Evolutionary conservation across 2,888 invertebrate species (phyloP).

Genomic region (Beris morrisii): DNA sequence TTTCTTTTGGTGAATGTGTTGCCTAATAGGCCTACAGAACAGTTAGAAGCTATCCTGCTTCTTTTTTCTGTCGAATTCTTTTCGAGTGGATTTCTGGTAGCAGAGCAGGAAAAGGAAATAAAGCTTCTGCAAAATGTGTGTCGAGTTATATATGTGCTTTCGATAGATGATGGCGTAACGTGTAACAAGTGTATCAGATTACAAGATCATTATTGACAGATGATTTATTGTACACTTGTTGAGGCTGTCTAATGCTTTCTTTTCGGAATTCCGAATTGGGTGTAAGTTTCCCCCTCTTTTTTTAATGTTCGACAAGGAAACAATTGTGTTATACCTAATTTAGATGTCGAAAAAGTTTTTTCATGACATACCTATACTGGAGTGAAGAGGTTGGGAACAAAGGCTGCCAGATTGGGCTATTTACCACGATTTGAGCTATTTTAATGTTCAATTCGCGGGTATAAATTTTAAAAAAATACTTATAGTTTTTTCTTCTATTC

Average conservation of each 20-base stretch:
- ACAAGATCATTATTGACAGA: slow-evolving; percentile 45
- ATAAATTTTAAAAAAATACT: no score
- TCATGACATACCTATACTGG: no score
- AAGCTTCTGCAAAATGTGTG: slow-evolving; percentile 2
- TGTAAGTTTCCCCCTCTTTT: no score
- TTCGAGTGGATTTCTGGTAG: background rate
- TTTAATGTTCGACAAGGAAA: no score
- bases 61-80: background rate
- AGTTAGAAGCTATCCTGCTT: background rate
- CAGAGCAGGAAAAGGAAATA: no score
- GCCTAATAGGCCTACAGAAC: background rate
- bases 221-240: slow-evolving; percentile 44
- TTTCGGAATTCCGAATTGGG: slow-evolving; percentile 6
- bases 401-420: no score
- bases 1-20: slow-evolving; percentile 8
- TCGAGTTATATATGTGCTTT: slow-evolving; percentile 5
- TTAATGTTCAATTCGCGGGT: no score
- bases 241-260: slow-evolving; percentile 40
- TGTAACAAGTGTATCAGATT: slow-evolving; percentile 45
- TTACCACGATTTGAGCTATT: no score
- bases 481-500: no score
- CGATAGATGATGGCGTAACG: slow-evolving; percentile 9
- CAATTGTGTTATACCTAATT: no score
- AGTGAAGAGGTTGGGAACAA: no score
- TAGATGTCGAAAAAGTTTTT: no score